These are phyloP conservation scores for Anhinga anhinga DNA, from an alignment of 2,113 vertebrate genomes.

Conservation along the genomic window DNA sequence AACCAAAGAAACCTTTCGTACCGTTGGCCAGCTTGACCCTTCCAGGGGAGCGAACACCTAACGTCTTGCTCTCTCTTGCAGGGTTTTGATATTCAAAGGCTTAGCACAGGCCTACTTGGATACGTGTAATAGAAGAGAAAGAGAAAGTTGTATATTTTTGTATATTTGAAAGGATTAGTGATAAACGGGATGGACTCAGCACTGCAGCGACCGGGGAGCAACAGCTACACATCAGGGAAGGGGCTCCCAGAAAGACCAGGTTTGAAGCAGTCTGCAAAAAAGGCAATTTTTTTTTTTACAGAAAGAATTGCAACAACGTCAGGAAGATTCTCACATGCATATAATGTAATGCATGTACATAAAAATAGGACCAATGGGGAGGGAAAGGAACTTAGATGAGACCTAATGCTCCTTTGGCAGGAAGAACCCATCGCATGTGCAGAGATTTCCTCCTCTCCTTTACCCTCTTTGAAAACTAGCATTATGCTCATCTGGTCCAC, in stretches of 20 bases:
- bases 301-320: background rate
- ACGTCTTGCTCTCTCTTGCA: background rate
- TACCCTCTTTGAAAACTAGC: background rate
- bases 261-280: background rate
- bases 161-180: background rate
- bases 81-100: background rate
- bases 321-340: background rate
- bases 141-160: background rate
- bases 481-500: background rate
- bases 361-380: background rate
- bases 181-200: background rate
- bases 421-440: accelerated
- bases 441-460: background rate
- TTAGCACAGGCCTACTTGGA: background rate
- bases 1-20: background rate
- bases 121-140: background rate
- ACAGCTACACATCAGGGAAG: background rate
- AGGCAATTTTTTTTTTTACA: too few relatives aligned
- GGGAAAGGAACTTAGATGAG: background rate
- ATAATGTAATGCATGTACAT: background rate
- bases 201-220: accelerated
- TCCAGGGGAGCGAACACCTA: background rate
- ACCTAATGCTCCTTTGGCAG: background rate
- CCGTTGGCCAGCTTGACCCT: background rate
- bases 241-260: background rate